Conservation (phyloP, 2,797 vertebrate species). For the Notolabrus celidotus region DNA sequence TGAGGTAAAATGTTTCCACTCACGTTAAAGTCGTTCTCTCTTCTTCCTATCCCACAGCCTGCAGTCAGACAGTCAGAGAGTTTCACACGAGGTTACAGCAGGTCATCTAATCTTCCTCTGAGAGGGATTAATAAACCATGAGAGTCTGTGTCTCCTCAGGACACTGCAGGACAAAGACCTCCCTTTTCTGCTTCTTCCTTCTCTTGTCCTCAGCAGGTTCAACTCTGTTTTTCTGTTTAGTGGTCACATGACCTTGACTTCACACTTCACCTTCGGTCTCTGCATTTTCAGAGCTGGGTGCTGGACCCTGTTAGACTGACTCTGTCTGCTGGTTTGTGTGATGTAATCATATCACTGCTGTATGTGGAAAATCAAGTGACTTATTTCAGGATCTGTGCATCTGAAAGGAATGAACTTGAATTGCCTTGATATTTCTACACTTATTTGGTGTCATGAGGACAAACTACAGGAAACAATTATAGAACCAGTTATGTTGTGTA, state of each 20-base stretch:
- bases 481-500: too few relatives aligned
- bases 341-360: too few relatives aligned
- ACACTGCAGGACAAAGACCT: not conserved
- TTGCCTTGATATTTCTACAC: too few relatives aligned
- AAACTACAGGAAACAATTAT: too few relatives aligned
- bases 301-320: too few relatives aligned
- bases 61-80: not conserved
- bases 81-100: not conserved
- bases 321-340: too few relatives aligned
- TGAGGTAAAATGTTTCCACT: not conserved
- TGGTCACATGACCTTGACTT: not conserved
- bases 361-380: too few relatives aligned
- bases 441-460: too few relatives aligned
- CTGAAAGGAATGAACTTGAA: too few relatives aligned
- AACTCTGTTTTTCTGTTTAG: not conserved
- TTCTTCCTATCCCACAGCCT: not conserved
- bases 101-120: constrained; percentile 1
- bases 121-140: not conserved
- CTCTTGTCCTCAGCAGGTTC: not conserved
- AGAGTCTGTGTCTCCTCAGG: constrained; percentile 1
- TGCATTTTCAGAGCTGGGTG: too few relatives aligned
- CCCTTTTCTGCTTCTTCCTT: not conserved
- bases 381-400: too few relatives aligned
- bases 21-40: not conserved
- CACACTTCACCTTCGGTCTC: too few relatives aligned